phyloP scores from a whole-genome alignment of 1,140 invertebrate genomes.

The Amphibalanus amphitrite region DNA sequence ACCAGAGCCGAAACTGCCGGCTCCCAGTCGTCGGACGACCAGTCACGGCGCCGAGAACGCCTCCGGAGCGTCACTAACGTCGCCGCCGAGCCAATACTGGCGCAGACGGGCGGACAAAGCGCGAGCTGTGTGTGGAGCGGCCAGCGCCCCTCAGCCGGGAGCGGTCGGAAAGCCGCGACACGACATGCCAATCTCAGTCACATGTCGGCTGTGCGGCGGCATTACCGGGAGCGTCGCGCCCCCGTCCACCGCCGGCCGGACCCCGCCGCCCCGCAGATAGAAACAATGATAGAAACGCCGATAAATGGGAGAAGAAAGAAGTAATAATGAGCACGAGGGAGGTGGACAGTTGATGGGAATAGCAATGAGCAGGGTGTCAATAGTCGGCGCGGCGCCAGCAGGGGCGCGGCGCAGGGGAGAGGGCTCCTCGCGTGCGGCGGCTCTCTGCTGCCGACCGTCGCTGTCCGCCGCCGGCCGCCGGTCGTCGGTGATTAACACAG shows the following conservation, averaged over 20 bases:
- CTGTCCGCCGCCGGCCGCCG: neutral
- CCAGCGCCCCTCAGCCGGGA: too few species aligned
- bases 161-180: neutral
- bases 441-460: too few species aligned
- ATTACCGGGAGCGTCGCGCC: too few species aligned
- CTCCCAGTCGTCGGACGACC: neutral
- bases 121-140: too few species aligned
- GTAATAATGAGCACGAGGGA: neutral
- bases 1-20: too few species aligned
- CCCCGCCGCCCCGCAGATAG: neutral
- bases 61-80: too few species aligned
- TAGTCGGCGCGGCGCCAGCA: neutral
- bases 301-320: conserved; percentile 2
- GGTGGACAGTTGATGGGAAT: conserved; percentile 1
- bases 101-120: too few species aligned
- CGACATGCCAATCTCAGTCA: neutral
- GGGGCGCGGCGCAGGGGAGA: too few species aligned
- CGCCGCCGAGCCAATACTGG: too few species aligned
- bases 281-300: conserved; percentile 1
- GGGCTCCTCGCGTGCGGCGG: too few species aligned
- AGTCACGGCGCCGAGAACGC: neutral
- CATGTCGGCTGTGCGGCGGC: neutral
- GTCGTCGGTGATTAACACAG: neutral
- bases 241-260: too few species aligned
- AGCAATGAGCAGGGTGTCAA: neutral